Conservation (phyloP, 2,888 invertebrate genomes). For the Dicyrtomina minuta region DNA sequence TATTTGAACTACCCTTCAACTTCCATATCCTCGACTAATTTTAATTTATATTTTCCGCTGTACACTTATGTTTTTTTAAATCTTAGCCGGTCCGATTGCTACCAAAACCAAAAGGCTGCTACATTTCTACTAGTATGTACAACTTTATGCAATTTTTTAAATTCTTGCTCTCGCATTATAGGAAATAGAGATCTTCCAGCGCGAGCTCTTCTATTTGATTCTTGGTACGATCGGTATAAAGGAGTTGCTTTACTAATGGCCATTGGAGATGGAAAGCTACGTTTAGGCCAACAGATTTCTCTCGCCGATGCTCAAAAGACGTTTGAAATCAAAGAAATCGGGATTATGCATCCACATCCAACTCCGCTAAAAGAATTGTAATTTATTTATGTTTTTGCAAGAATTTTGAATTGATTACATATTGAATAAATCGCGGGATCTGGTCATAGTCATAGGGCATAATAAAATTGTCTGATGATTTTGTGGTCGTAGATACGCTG, state of each 20-base stretch:
- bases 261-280: constrained; percentile 73
- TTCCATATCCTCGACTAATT: no score
- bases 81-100: no score
- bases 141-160: no score
- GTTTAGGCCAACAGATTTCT: constrained; percentile 73
- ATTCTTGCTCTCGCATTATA: constrained; percentile 5
- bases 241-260: constrained; percentile 77
- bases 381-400: constrained; percentile 56
- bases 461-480: background rate
- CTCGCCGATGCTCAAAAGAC: constrained; percentile 70
- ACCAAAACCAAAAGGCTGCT: no score
- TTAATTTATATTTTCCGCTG: no score
- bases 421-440: no score
- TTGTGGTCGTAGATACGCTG: constrained; percentile 71
- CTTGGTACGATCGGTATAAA: constrained; percentile 86
- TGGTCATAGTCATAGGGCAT: background rate
- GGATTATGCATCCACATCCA: constrained; percentile 77
- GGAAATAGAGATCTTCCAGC: constrained; percentile 65
- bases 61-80: no score
- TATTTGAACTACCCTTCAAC: no score
- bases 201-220: constrained; percentile 85
- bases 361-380: constrained; percentile 66
- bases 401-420: background rate
- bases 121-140: no score
- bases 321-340: constrained; percentile 77